Evolutionary conservation across 2,888 invertebrate genomes (phyloP), one percentile per base, ranked within the genome.

Genomic region (Venusia cambrica): DNA sequence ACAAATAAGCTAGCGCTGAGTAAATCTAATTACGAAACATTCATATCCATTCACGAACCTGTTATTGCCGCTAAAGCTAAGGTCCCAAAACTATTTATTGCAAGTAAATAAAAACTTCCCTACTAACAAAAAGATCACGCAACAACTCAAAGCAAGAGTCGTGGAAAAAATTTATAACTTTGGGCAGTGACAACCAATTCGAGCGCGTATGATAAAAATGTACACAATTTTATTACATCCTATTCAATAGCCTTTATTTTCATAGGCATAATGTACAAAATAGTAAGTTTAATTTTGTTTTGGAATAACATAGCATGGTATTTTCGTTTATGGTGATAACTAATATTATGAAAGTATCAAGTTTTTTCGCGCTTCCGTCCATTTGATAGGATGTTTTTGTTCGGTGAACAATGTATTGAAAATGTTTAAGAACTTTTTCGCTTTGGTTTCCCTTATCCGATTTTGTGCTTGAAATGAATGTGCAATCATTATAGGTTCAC

Each of bases 321-420:
- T 51, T 58, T 50, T 54, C 54, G 42, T 60, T 74, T 67, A 70
- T 66, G 67, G 63, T 62, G 65, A 70, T 70, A 72, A 73, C 70
- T 75, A 67, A 72, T 73, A n/a, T n/a, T n/a, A 72, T 60, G 68
- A 66, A 63, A 57, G 53, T 56, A 56, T 54, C 40, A 43, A 40
- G 27, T 45, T 43, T 50, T 46, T 45, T 42, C 34, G 19, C 29
- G 36, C 38, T 39, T 36, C 53, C 48, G 54, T 45, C 53, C 48
- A 65, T 64, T 62, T 56, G 54, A 58, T 54, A 46, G 51, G 51
- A 57, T 68, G 61, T 63, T 65, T 61, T 62, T 62, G 57, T 62
- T 59, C 45, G 51, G 30, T 37, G 36, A 52, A 42, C 54, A 54
- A 52, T 62, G 60, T 54, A 53, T 46, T 55, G 58, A 51, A 62